These are phyloP conservation scores for Rhinella marina DNA, from an alignment of 2,797 vertebrate species.

Conservation along the genomic window DNA sequence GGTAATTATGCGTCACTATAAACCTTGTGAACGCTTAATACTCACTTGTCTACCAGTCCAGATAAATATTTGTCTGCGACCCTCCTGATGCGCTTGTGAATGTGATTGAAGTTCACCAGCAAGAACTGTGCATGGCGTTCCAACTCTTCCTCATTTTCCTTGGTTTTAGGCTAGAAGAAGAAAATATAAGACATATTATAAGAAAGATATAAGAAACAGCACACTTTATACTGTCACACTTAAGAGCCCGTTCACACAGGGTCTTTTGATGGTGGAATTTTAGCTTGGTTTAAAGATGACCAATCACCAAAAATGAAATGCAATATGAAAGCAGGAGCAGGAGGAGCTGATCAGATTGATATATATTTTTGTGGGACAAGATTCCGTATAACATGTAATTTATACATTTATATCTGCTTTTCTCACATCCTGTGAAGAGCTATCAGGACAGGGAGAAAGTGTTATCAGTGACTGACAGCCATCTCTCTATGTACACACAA, in stretches of 20 bases:
- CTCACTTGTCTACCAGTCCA: slow-evolving; percentile 95
- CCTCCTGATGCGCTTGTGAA: slow-evolving; percentile 95
- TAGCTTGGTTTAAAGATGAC: too few species aligned
- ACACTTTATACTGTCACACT: background rate
- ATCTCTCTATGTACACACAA: too few species aligned
- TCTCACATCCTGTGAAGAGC: too few species aligned
- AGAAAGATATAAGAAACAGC: background rate
- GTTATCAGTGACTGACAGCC: too few species aligned
- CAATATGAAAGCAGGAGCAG: too few species aligned
- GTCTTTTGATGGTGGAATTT: too few species aligned
- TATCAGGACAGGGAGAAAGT: too few species aligned
- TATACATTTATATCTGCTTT: too few species aligned
- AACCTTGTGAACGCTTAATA: slow-evolving; percentile 12
- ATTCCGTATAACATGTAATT: too few species aligned
- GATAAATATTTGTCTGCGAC: slow-evolving; percentile 98
- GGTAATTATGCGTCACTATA: background rate
- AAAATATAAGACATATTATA: background rate
- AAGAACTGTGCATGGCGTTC: slow-evolving; percentile 96
- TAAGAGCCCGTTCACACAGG: background rate
- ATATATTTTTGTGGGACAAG: too few species aligned
- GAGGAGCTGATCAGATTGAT: too few species aligned
- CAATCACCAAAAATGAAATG: too few species aligned
- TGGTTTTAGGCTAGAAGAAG: slow-evolving; percentile 88
- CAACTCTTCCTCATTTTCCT: slow-evolving; percentile 94
- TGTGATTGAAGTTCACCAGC: slow-evolving; percentile 97